Evolutionary conservation across 2,888 invertebrate species (phyloP).

Genomic region (Ormyrus pomaceus): DNA sequence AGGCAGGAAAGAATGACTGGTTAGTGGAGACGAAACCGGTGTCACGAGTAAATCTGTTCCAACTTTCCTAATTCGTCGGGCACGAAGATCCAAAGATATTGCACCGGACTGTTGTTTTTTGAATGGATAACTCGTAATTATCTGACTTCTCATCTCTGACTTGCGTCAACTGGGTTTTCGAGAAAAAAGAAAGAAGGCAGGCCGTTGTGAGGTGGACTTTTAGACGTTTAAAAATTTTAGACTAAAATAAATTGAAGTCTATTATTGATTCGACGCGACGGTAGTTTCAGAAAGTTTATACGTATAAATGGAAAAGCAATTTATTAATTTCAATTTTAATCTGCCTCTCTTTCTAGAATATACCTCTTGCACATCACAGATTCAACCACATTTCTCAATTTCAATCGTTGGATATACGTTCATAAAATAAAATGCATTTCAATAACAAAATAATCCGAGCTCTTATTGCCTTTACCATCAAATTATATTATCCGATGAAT

Average conservation of each 20-base stretch:
- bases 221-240: background rate
- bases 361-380: too few species aligned
- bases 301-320: too few species aligned
- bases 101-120: background rate
- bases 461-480: too few species aligned
- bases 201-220: background rate
- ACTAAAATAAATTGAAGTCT: background rate
- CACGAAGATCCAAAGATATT: slow-evolving; percentile 18
- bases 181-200: background rate
- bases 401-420: too few species aligned
- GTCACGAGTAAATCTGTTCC: slow-evolving; percentile 10
- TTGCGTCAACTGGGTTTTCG: background rate
- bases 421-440: too few species aligned
- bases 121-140: slow-evolving; percentile 7
- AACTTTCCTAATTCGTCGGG: background rate
- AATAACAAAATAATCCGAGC: too few species aligned
- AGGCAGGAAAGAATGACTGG: background rate
- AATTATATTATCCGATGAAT: too few species aligned
- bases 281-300: background rate
- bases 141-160: background rate
- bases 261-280: background rate
- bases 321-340: too few species aligned
- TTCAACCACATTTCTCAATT: too few species aligned
- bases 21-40: slow-evolving; percentile 2
- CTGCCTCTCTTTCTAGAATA: too few species aligned